Conservation (phyloP, 2,888 invertebrate species). For the Pelosia muscerda region DNA sequence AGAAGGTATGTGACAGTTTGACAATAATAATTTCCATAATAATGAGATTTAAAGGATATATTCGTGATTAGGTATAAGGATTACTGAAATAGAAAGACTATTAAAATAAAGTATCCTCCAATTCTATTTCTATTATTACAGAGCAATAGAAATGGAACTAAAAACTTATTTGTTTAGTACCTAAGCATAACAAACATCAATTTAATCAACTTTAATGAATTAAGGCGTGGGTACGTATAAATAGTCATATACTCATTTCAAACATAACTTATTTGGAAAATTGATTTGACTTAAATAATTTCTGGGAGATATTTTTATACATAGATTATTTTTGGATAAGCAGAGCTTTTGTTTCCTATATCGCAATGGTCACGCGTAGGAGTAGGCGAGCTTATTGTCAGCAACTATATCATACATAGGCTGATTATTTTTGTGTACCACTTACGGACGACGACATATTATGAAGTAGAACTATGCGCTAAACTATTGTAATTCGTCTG, state of each 20-base stretch:
- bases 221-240: background rate
- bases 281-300: background rate
- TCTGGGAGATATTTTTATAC: no score
- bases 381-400: no score
- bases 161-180: background rate
- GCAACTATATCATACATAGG: no score
- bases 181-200: background rate
- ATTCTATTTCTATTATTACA: background rate
- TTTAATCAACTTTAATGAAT: slow-evolving; percentile 1
- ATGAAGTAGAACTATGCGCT: no score
- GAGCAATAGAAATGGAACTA: no score
- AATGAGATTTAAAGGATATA: background rate
- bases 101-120: background rate
- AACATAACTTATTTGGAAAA: background rate
- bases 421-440: no score
- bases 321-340: background rate
- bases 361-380: no score
- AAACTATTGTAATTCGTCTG: no score
- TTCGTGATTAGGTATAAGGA: no score
- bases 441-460: no score
- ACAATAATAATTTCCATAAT: background rate
- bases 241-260: background rate
- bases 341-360: background rate
- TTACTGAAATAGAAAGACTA: background rate
- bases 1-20: background rate